phyloP scores from a whole-genome alignment of 2,797 vertebrate genomes.

The Pteropus rufus region DNA sequence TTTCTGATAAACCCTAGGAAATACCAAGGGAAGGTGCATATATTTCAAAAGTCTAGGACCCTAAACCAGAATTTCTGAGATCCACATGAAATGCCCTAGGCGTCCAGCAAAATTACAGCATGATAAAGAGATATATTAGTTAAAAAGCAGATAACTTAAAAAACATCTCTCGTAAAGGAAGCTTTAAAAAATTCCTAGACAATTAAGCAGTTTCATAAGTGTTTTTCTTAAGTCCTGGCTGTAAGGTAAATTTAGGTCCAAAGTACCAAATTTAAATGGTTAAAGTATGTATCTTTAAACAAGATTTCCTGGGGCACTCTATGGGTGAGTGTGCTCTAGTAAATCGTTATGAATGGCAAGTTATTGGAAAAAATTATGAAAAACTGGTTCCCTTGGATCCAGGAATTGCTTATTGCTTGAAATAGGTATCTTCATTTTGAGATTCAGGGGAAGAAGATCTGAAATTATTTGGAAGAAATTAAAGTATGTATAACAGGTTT shows the following conservation, averaged over 20 bases:
- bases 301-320: not conserved
- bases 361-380: not conserved
- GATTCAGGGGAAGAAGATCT: not conserved
- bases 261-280: constrained; percentile 16
- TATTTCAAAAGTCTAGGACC: not conserved
- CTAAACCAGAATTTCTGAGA: not conserved
- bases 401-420: not conserved
- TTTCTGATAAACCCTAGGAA: not conserved
- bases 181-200: not conserved
- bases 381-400: constrained; percentile 22
- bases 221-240: not conserved
- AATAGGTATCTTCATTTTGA: constrained; percentile 32
- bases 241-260: not conserved
- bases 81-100: not conserved
- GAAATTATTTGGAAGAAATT: constrained; percentile 28
- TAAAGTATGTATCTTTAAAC: not conserved
- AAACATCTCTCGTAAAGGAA: not conserved
- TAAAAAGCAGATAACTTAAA: not conserved
- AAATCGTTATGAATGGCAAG: not conserved
- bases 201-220: not conserved
- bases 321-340: not conserved
- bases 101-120: not conserved
- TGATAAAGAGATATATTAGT: not conserved
- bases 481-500: not conserved
- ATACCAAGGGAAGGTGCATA: not conserved